Base-by-base conservation (phyloP, 2,888 invertebrate species). In the Aproaerema taeniolella region DNA sequence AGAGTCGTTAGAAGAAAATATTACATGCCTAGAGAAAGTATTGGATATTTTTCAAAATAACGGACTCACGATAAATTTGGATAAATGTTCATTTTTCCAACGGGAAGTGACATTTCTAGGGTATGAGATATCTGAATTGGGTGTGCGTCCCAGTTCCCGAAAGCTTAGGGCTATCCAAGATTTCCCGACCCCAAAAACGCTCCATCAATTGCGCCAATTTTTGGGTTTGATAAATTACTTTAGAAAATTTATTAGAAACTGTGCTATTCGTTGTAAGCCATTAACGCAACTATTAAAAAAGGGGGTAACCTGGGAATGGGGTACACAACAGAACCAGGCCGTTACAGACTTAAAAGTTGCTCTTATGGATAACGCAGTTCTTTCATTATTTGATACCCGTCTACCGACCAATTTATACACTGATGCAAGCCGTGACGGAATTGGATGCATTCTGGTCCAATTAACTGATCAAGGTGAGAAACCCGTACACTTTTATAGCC, bases 171-270 rank as follows among this genome's bases (percentile, higher is more conserved):
- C 32, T n/a, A 33, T 33, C 7, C 15, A 34, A 10, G 31, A 43
- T 7, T 43, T 38, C 14, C 46, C 43, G 2, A 28, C 10, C 1
- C 46, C 43, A 20, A 36, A 37, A 31, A 28, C 31, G 0, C 25
- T 43, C 12, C 43, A 46, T 32, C 31, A 42, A 16, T n/a, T 43
- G 5, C 24, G 47, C 9, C 45, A 47, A 28, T 65, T 64, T 38
- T 16, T 65, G 4, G 63, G 63, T 0, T 33, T 67, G 6, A 34
- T 39, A 61, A n/a, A n/a, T n/a, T n/a, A n/a, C n/a, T n/a, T n/a
- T n/a, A n/a, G n/a, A n/a, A n/a, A n/a, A n/a, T n/a, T 58, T 37
- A 55, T 58, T 5, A 32, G 38, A 16, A 41, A 53, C 41, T 63
- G 50, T 39, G 53, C 55, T 1, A 7, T 43, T 2, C 40, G 56